Conservation (phyloP, 1,140 invertebrate species). For the Calliopsis andreniformis region DNA sequence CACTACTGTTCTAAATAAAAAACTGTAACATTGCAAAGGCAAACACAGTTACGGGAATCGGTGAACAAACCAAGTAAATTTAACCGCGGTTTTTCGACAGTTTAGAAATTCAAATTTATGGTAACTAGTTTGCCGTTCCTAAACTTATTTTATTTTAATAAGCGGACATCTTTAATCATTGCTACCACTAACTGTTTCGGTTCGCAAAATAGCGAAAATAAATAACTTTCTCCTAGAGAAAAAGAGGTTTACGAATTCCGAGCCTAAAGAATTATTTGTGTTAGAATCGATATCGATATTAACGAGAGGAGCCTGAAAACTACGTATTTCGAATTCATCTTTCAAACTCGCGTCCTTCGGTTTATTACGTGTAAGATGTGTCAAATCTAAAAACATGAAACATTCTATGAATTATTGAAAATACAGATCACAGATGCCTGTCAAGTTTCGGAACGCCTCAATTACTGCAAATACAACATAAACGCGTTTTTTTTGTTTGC, state of each 20-base stretch:
- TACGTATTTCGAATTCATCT: not conserved
- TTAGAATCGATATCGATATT: not conserved
- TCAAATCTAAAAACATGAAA: conserved; percentile 30
- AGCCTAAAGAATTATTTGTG: not conserved
- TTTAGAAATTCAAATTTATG: not conserved
- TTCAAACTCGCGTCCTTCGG: not conserved
- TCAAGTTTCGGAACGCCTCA: conserved; percentile 49
- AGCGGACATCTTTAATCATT: not conserved
- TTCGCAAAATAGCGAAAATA: not conserved
- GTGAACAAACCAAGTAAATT: not conserved
- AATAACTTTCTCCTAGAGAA: not conserved
- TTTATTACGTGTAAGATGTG: not conserved
- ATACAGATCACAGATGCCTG: conserved; percentile 26
- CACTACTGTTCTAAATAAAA: not conserved
- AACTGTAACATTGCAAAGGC: not conserved
- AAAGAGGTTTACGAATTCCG: not conserved
- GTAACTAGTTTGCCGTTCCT: conserved; percentile 3
- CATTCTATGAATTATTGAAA: conserved; percentile 39
- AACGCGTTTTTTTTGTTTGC: conserved; percentile 21
- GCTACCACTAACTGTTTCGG: not conserved
- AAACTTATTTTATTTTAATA: conserved; percentile 22
- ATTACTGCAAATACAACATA: conserved; percentile 21
- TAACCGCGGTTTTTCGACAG: not conserved
- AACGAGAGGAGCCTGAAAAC: not conserved
- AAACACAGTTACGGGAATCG: not conserved